Conservation (phyloP, 1,140 invertebrate genomes). For the Micrasema longulum region DNA sequence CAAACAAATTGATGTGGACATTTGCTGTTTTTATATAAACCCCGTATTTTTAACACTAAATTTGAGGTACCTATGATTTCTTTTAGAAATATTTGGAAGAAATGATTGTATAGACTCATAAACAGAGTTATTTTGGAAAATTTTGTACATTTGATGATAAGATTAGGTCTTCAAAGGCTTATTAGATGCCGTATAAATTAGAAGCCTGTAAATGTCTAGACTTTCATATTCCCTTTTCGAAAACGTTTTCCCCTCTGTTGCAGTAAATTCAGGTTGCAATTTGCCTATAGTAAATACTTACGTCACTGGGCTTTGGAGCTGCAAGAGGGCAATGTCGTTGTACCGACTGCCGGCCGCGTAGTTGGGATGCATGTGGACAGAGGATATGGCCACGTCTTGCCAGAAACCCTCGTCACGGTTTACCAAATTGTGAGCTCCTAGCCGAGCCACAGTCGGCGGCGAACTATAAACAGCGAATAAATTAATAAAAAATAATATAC, state of each 20-base stretch:
- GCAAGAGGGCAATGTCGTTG: constrained; percentile 11
- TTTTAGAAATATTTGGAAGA: too few relatives aligned
- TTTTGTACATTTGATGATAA: neutral
- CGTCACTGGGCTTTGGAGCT: neutral
- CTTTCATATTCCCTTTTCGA: too few relatives aligned
- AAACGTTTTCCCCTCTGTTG: neutral
- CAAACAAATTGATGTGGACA: too few relatives aligned
- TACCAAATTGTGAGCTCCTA: neutral
- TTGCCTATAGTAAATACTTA: neutral
- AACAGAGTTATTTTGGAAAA: too few relatives aligned
- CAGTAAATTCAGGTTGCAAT: too few relatives aligned
- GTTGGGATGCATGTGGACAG: neutral
- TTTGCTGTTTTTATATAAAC: too few relatives aligned
- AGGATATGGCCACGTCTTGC: neutral
- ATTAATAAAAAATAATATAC: too few relatives aligned
- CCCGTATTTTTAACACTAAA: too few relatives aligned
- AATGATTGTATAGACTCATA: too few relatives aligned
- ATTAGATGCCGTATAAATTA: neutral
- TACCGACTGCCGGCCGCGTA: constrained; percentile 1
- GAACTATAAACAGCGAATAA: neutral
- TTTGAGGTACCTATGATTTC: too few relatives aligned
- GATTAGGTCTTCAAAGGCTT: neutral
- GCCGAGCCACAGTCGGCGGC: neutral
- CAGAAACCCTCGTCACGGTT: neutral
- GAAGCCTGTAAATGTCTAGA: too few relatives aligned